Evolutionary conservation across 2,888 invertebrate genomes (phyloP), one percentile per base, ranked within the genome.

Genomic region (Habrosyne pyritoides): DNA sequence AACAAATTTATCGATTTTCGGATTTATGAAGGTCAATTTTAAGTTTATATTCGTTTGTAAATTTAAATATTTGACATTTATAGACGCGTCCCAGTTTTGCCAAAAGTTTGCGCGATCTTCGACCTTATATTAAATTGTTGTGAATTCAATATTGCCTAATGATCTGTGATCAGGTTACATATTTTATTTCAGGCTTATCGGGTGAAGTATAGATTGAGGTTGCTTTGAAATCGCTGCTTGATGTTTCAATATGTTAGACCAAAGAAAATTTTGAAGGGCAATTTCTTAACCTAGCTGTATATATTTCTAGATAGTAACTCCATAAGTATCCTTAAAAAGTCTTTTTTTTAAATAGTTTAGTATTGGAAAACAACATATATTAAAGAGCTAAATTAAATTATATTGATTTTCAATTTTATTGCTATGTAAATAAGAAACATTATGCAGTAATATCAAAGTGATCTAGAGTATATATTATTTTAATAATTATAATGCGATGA

Each of bases 401-500:
- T n/a, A n/a, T n/a, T n/a, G n/a, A n/a, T n/a, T n/a, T n/a, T n/a
- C n/a, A n/a, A n/a, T n/a, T n/a, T n/a, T n/a, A n/a, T 18, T 8
- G 8, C 8, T 18, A 42, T 42, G 18, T 42, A n/a, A n/a, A 36
- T 24, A 26, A 47, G 48, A 47, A 30, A 53, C 36, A 48, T 33
- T 36, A 36, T 48, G 36, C 49, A 50, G 49, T 50, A 50, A 49
- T 50, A 33, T 42, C 24, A 50, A 50, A 46, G 28, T 21, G 51
- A 28, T 30, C 18, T 21, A 47, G 21, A 47, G 46, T 30, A 51
- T 46, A 51, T 21, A 30, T 51, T 21, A 12, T 49, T 57, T 53
- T 53, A 57, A 55, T 56, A 52, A 53, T 50, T 61, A 50, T 56
- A 66, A 52, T 60, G 62, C 61, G 49, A 61, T 47, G 68, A 72